Base-by-base conservation (phyloP, 2,888 invertebrate genomes). In the Drosophila incognita region DNA sequence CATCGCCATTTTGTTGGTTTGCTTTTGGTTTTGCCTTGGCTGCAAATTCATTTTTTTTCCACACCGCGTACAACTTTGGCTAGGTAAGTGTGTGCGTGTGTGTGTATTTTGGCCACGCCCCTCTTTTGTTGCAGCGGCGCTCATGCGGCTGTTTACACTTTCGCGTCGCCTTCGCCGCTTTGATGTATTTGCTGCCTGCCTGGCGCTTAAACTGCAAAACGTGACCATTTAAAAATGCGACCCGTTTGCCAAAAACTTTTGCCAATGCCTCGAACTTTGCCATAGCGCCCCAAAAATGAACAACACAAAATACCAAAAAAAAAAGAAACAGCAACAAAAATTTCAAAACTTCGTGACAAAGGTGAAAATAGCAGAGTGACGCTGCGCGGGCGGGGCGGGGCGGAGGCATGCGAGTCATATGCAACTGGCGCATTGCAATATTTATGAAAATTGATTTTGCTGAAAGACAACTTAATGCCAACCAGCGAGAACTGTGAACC, bases 141-240 rank as follows among this genome's bases (percentile, higher is more conserved):
- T 73, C 73, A 77, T 81, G 89, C 85, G 84, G 76, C 85, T 86
- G 85, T 87, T 89, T 89, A 89, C 89, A 84, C 86, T 85, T 84
- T 83, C 79, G 64, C 73, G 74, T 67, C 84, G 84, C 82, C 73
- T 69, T 77, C 79, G 79, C 79, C 64, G 80, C 71, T 78, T 83
- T 83, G 83, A 83, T 83, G 83, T 83, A 86, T 88, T 86, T 76
- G 72, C 61, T 68, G 57, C 27, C 69, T 74, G 73, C 74, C 71
- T 70, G 82, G 83, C 90, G 87, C 87, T 91, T 90, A 91, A 91
- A 91, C 90, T 89, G 89, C 77, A 82, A 77, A 91, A 91, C 91
- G 92, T 91, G 91, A 91, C 92, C 91, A 91, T 91, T 91, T 91
- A 86, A 89, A 87, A 87, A 88, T 82, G 88, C 87, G 88, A 79